Percentiles rank a stretch among this genome's conserved stretches.
These are phyloP conservation scores for Magallana gigas DNA, from an alignment of 1,140 invertebrate genomes.

Conservation along the genomic window DNA sequence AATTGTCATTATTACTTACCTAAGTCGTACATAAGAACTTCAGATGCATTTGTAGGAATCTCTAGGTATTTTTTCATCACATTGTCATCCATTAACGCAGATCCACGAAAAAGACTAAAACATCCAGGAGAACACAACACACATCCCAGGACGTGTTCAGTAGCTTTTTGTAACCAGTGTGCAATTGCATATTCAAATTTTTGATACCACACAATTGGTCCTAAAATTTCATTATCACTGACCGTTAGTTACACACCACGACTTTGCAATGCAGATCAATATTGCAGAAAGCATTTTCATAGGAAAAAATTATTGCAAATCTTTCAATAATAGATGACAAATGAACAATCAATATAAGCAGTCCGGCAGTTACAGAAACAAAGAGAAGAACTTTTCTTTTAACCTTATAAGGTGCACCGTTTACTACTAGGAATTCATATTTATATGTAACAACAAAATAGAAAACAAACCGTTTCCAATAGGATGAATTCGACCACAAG, in stretches of 20 bases:
- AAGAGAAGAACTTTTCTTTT: no score
- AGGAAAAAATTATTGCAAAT: background rate
- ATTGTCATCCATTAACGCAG: background rate
- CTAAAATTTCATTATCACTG: no score
- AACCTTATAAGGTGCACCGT: background rate
- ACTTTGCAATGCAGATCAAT: background rate
- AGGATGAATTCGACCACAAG: constrained; percentile 76
- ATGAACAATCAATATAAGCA: background rate
- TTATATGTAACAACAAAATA: background rate
- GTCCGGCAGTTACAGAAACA: background rate
- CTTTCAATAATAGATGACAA: background rate
- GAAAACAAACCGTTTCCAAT: constrained; percentile 78
- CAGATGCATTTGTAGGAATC: background rate
- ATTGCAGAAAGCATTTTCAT: background rate
- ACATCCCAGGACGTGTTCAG: no score
- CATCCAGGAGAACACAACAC: no score
- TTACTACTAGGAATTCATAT: background rate
- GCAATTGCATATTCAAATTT: no score
- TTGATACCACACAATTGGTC: no score
- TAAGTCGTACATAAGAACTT: background rate
- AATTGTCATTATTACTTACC: background rate
- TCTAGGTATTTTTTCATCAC: background rate
- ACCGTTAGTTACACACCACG: no score
- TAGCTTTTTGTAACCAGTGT: no score
- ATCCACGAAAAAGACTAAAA: no score